Conservation (phyloP, 2,797 vertebrate genomes). For the Xyrichtys novacula region DNA sequence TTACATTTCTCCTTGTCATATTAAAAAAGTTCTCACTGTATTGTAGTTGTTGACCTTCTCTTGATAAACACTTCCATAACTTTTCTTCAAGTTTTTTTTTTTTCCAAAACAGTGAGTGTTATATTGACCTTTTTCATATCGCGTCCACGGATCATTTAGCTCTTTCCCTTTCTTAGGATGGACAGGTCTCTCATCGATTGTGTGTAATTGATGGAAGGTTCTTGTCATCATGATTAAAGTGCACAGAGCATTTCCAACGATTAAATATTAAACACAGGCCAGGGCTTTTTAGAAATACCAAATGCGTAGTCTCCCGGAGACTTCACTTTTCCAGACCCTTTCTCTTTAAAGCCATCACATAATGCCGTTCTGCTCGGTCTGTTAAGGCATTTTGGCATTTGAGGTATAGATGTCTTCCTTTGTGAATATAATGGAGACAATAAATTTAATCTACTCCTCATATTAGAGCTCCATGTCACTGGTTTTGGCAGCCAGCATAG, state of each 20-base stretch:
- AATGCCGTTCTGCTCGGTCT: constrained; percentile 16
- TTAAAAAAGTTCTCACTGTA: background rate
- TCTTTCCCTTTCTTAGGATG: constrained; percentile 2
- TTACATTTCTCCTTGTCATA: background rate
- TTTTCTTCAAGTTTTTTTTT: background rate
- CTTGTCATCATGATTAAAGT: constrained; percentile 49
- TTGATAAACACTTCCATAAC: background rate
- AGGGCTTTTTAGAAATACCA: constrained; percentile 47
- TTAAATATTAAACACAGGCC: constrained; percentile 41
- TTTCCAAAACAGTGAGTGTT: background rate
- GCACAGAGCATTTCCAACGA: constrained; percentile 26
- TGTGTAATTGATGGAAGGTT: constrained; percentile 23
- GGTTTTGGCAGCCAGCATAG: constrained; percentile 38
- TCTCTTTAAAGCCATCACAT: constrained; percentile 24
- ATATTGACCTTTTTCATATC: background rate
- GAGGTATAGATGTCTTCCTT: constrained; percentile 26
- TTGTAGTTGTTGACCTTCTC: background rate
- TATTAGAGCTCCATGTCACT: constrained; percentile 33
- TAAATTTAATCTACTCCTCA: constrained; percentile 35
- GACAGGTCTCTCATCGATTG: constrained; percentile 15
- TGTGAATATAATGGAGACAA: constrained; percentile 31
- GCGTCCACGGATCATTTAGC: background rate
- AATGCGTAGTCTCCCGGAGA: constrained; percentile 17
- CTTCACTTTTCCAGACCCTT: constrained; percentile 9
- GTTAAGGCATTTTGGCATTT: constrained; percentile 33